These are phyloP conservation scores for Aselliscus stoliczkanus DNA, from an alignment of 2,797 vertebrate genomes.

Conservation along the genomic window DNA sequence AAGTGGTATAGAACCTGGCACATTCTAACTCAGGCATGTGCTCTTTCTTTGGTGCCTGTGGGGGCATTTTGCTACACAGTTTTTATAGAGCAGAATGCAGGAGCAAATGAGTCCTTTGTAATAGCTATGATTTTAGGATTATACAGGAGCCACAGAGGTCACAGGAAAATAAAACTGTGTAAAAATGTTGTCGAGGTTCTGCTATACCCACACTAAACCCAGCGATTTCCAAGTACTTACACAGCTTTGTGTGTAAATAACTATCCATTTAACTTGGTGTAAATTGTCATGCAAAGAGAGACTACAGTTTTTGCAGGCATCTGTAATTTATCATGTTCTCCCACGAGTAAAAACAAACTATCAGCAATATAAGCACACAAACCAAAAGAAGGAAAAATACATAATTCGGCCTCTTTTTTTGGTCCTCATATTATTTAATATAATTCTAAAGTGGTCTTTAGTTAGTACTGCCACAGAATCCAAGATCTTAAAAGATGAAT, in stretches of 20 bases:
- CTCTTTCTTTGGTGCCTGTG: neutral
- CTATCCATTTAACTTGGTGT: conserved; percentile 13
- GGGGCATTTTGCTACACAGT: neutral
- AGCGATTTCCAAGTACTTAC: conserved; percentile 54
- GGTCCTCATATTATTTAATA: neutral
- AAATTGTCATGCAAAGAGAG: neutral
- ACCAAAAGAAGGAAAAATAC: neutral
- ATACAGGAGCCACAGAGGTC: conserved; percentile 7
- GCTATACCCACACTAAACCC: conserved; percentile 69
- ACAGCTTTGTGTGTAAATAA: conserved; percentile 14
- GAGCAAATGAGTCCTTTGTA: conserved; percentile 26
- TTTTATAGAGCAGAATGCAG: neutral
- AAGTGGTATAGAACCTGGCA: neutral
- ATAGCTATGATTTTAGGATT: conserved; percentile 55
- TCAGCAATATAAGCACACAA: neutral
- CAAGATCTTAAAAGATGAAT: neutral
- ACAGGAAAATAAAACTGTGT: conserved; percentile 40
- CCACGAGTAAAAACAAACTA: neutral
- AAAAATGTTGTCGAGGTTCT: conserved; percentile 61
- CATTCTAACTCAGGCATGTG: neutral
- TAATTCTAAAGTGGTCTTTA: neutral
- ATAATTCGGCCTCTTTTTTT: neutral
- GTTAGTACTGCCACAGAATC: neutral
- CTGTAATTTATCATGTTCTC: conserved; percentile 35
- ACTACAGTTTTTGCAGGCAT: neutral